Conservation (phyloP, 2,113 vertebrate genomes). For the Coreoperca whiteheadi region DNA sequence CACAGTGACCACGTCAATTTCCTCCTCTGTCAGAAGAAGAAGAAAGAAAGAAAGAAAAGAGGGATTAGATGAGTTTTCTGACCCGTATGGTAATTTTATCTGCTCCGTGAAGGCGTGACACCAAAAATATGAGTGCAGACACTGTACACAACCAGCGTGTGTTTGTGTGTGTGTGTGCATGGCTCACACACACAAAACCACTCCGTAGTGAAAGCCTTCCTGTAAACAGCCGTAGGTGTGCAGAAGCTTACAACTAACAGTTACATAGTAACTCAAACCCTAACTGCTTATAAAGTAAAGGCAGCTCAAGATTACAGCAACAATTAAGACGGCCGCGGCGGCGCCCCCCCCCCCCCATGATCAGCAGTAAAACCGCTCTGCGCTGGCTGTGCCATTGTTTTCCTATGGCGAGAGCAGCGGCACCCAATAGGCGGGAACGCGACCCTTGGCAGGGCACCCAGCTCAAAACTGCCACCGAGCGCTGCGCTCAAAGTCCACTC, state of each 20-base stretch:
- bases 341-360: too few relatives aligned
- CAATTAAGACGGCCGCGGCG: too few relatives aligned
- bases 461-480: too few relatives aligned
- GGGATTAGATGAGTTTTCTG: neutral
- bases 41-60: neutral
- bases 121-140: neutral
- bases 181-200: neutral
- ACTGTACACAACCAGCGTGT: slow-evolving; percentile 21
- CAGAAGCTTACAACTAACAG: neutral
- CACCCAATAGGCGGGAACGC: too few relatives aligned
- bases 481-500: too few relatives aligned
- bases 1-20: slow-evolving; percentile 87
- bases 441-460: too few relatives aligned
- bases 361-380: too few relatives aligned
- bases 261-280: too few relatives aligned
- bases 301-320: neutral
- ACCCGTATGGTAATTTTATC: neutral
- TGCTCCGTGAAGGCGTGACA: neutral
- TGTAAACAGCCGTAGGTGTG: neutral
- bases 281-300: too few relatives aligned
- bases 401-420: too few relatives aligned
- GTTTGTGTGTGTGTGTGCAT: neutral
- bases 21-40: slow-evolving; percentile 81
- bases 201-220: neutral
- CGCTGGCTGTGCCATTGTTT: too few relatives aligned